phyloP scores from a whole-genome alignment of 2,797 vertebrate species.

The Sebastiscus albofasciatus region DNA sequence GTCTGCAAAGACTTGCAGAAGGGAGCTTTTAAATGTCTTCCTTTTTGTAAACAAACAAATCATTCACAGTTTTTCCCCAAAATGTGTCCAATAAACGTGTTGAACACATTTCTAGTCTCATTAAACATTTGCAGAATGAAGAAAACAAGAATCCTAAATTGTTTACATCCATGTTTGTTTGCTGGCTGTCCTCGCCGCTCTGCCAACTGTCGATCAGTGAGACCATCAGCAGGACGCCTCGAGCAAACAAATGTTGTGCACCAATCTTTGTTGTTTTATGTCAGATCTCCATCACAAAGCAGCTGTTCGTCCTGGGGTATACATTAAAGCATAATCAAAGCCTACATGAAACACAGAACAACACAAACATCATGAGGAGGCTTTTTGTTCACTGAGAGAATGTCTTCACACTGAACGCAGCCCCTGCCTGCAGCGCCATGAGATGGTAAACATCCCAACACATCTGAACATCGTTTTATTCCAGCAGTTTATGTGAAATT shows the following conservation, averaged over 20 bases:
- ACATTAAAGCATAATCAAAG: not conserved
- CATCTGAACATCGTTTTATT: not conserved
- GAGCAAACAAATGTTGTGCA: not conserved
- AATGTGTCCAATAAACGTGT: not conserved
- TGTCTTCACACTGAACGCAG: not conserved
- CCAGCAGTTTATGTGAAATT: constrained; percentile 3
- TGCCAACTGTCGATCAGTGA: not conserved
- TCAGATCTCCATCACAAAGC: not conserved
- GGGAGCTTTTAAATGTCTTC: not conserved
- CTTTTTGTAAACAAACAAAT: not conserved
- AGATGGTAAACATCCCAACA: not conserved
- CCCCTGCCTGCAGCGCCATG: not conserved
- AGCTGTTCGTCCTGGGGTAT: not conserved
- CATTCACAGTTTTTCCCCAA: not conserved
- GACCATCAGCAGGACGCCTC: not conserved
- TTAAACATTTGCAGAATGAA: not conserved
- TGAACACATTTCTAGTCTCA: not conserved
- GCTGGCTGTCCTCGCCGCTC: not conserved
- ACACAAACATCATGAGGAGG: not conserved
- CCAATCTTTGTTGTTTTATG: not conserved
- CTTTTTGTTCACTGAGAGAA: not conserved
- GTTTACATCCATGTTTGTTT: not conserved
- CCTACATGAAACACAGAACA: not conserved
- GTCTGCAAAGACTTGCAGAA: not conserved
- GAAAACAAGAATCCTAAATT: not conserved